A percentile compares a stretch with the other conserved stretches of the same genome.
These are phyloP conservation scores for Rhadina sibilatrix DNA, from an alignment of 2,113 vertebrate species.

Conservation along the genomic window DNA sequence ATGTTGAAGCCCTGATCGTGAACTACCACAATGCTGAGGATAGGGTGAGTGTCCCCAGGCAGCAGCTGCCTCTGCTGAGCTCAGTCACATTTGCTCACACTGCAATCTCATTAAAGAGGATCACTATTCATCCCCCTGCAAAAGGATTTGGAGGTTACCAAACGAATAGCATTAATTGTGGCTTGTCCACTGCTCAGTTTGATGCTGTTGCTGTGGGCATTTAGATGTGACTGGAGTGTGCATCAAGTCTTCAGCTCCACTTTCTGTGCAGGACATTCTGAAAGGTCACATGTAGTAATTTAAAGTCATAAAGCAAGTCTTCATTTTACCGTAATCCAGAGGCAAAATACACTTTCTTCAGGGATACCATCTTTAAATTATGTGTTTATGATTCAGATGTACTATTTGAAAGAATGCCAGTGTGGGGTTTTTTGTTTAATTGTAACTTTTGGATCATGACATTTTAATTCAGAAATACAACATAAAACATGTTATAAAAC, in stretches of 20 bases:
- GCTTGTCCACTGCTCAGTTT: constrained; percentile 88
- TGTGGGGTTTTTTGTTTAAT: not conserved
- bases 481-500: not conserved
- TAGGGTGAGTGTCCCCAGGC: constrained; percentile 82
- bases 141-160: constrained; percentile 83
- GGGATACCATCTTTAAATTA: constrained; percentile 66
- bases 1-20: constrained; percentile 78
- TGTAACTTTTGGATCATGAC: not conserved
- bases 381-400: constrained; percentile 52
- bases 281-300: constrained; percentile 84
- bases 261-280: constrained; percentile 82
- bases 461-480: constrained; percentile 18
- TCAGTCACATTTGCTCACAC: constrained; percentile 85
- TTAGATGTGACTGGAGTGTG: constrained; percentile 86
- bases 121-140: constrained; percentile 73
- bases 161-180: constrained; percentile 91
- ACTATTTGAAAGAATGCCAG: constrained; percentile 1
- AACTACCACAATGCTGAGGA: constrained; percentile 86
- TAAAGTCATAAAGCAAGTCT: constrained; percentile 81
- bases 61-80: constrained; percentile 77
- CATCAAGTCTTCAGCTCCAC: constrained; percentile 78
- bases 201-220: constrained; percentile 88
- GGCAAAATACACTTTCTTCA: constrained; percentile 66
- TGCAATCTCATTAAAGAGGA: constrained; percentile 74
- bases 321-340: constrained; percentile 75